These are phyloP conservation scores for Eudasyphora cyanicolor DNA, from an alignment of 2,888 invertebrate species.

Conservation along the genomic window DNA sequence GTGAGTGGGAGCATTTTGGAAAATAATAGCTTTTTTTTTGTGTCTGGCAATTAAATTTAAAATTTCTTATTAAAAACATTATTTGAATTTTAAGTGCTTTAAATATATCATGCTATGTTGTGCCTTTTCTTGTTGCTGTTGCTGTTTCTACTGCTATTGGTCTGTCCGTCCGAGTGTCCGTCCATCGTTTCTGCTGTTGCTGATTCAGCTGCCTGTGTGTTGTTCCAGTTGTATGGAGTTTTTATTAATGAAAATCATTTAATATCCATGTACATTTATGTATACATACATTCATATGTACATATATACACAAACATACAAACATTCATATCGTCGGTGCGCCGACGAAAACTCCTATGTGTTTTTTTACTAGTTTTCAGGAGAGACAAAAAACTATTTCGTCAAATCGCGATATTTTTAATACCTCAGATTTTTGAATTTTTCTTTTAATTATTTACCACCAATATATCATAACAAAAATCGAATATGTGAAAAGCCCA, in stretches of 20 bases:
- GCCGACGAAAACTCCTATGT: no score
- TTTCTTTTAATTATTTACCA: no score
- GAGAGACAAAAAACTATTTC: no score
- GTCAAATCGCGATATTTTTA: no score
- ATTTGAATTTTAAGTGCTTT: constrained; percentile 69
- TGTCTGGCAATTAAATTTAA: constrained; percentile 79
- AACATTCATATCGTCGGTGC: no score
- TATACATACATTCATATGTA: no score
- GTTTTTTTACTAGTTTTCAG: no score
- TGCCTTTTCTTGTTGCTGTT: constrained; percentile 14
- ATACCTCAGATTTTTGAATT: no score
- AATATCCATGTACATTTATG: background rate
- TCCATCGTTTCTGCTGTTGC: background rate
- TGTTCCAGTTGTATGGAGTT: constrained; percentile 61
- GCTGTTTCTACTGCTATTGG: background rate
- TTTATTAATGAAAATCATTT: constrained; percentile 54
- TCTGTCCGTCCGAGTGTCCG: no score
- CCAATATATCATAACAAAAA: no score
- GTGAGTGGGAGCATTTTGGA: constrained; percentile 39
- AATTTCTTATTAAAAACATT: constrained; percentile 70
- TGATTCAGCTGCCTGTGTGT: background rate
- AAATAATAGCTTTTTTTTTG: constrained; percentile 69
- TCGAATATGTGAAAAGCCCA: no score
- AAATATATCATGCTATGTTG: constrained; percentile 66
- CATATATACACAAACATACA: no score